Percentiles rank a stretch among this genome's conserved stretches.
These are phyloP conservation scores for Congeria kusceri DNA, from an alignment of 2,888 invertebrate genomes.

Conservation along the genomic window DNA sequence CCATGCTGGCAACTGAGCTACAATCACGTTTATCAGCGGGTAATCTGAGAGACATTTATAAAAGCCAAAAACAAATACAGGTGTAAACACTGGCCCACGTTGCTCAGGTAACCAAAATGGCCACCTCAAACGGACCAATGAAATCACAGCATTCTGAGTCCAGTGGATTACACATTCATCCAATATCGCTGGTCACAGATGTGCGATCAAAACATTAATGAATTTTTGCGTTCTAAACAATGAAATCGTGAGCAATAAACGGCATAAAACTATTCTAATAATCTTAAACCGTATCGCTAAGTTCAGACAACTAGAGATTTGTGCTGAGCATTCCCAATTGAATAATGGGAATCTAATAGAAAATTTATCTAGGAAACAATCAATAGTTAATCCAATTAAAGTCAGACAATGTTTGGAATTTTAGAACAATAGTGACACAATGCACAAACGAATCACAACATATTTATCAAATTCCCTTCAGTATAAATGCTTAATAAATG, in stretches of 20 bases:
- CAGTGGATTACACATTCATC: constrained; percentile 46
- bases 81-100: constrained; percentile 51
- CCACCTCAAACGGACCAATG: constrained; percentile 43
- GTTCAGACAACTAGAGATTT: no score
- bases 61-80: constrained; percentile 62
- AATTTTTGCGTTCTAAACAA: constrained; percentile 22
- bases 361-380: no score
- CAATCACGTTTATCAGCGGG: constrained; percentile 55
- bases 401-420: no score
- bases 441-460: no score
- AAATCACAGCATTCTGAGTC: constrained; percentile 29
- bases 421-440: no score
- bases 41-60: constrained; percentile 63
- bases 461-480: no score
- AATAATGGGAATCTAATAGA: no score
- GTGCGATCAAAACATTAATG: constrained; percentile 37
- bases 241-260: neutral
- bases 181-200: constrained; percentile 52
- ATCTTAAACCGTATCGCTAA: no score
- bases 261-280: no score
- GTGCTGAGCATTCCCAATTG: no score
- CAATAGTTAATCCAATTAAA: no score
- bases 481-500: no score
- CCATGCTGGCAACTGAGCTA: constrained; percentile 53
- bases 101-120: constrained; percentile 54